A percentile compares a stretch with the other conserved stretches of the same genome.
phyloP scores from a whole-genome alignment of 2,797 vertebrate species.

The Xiphophorus birchmanni region DNA sequence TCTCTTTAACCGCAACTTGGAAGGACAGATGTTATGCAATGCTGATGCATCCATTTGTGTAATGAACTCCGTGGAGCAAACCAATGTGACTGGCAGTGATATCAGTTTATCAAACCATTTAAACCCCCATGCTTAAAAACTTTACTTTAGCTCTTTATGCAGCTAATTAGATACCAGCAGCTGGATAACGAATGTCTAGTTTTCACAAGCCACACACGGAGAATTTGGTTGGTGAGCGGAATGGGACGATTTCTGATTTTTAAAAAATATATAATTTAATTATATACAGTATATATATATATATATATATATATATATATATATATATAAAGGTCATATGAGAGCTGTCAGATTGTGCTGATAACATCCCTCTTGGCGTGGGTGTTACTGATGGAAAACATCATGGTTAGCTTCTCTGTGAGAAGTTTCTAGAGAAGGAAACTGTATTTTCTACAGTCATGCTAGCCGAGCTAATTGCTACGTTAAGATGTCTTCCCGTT shows the following conservation, averaged over 20 bases:
- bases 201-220: not conserved
- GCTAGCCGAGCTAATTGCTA: not conserved
- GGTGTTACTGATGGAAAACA: not conserved
- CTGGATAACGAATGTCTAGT: not conserved
- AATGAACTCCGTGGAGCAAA: constrained; percentile 29
- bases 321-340: not conserved
- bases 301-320: too few relatives aligned
- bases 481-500: not conserved
- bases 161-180: not conserved
- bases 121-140: not conserved
- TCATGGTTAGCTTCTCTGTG: not conserved
- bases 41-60: constrained; percentile 29
- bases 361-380: not conserved
- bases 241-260: not conserved
- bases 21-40: constrained; percentile 36
- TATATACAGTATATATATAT: too few relatives aligned
- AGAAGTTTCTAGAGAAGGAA: not conserved
- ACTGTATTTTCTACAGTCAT: not conserved
- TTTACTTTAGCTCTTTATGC: not conserved
- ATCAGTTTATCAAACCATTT: not conserved
- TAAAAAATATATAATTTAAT: too few relatives aligned
- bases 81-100: not conserved
- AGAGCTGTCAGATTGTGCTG: not conserved
- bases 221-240: not conserved
- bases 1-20: constrained; percentile 35